Conservation (phyloP, 1,140 invertebrate genomes). For the Drosophila albomicans region DNA sequence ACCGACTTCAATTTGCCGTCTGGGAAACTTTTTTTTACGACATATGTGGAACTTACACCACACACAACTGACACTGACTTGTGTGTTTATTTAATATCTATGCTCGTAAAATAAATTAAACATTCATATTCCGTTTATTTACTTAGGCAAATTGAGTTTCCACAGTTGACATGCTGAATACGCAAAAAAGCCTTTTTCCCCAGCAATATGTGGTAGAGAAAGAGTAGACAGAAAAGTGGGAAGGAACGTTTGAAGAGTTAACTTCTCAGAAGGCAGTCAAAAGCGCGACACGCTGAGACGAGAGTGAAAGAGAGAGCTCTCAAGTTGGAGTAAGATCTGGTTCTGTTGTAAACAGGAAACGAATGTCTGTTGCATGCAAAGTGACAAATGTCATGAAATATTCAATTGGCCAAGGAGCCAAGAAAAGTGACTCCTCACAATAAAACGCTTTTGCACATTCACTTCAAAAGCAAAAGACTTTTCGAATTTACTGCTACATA, state of each 20-base stretch:
- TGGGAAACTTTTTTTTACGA: constrained; percentile 49
- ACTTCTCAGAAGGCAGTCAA: constrained; percentile 19
- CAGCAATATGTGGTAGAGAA: not conserved
- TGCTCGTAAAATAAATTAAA: constrained; percentile 78
- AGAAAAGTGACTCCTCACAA: not conserved
- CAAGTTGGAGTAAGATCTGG: constrained; percentile 37
- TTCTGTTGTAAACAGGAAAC: constrained; percentile 72
- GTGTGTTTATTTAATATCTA: constrained; percentile 82
- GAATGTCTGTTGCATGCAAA: constrained; percentile 76
- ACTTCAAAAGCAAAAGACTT: not conserved
- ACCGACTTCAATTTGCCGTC: constrained; percentile 3
- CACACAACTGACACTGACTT: constrained; percentile 38
- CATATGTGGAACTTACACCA: constrained; percentile 33
- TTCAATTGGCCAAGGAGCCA: constrained; percentile 64
- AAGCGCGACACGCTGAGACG: constrained; percentile 56
- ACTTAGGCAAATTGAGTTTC: constrained; percentile 82
- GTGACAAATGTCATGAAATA: constrained; percentile 80
- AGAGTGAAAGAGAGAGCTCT: not conserved
- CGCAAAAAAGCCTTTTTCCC: constrained; percentile 43
- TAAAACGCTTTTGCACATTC: constrained; percentile 20
- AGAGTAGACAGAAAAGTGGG: not conserved
- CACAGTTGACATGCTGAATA: constrained; percentile 76
- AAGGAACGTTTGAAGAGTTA: not conserved
- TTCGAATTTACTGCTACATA: not conserved
- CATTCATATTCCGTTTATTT: constrained; percentile 83